A percentile compares a stretch with the other conserved stretches of the same genome.
Evolutionary conservation across 2,888 invertebrate genomes (phyloP).

Genomic region (Cyclophora albipunctata): DNA sequence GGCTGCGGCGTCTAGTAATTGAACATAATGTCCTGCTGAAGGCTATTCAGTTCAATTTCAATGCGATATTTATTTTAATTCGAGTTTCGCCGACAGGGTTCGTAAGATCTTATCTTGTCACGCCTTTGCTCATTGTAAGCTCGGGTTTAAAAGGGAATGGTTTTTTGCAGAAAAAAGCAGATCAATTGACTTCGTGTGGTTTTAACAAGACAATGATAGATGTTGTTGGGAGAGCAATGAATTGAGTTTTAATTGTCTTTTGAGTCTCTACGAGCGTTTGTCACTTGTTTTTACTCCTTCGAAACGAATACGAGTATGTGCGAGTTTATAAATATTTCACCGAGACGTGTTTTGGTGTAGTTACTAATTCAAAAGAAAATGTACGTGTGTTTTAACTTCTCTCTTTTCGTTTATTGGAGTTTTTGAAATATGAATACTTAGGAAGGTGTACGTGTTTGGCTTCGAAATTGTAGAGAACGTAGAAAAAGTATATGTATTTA

Average conservation of each 20-base stretch:
- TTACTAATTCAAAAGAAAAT: no score
- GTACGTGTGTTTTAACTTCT: no score
- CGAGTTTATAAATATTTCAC: no score
- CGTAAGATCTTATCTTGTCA: conserved; percentile 69
- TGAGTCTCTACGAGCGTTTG: background rate
- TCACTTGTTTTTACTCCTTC: no score
- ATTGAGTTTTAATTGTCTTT: conserved; percentile 10
- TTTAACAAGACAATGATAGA: conserved; percentile 46
- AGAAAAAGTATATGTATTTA: no score
- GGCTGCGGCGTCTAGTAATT: conserved; percentile 52
- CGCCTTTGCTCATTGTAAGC: conserved; percentile 59
- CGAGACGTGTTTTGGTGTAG: no score
- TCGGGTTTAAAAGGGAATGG: conserved; percentile 43
- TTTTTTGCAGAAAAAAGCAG: conserved; percentile 50
- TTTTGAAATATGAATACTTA: no score
- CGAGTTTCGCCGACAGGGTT: conserved; percentile 49
- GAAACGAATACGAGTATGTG: no score
- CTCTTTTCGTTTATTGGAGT: no score
- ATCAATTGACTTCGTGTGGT: conserved; percentile 43
- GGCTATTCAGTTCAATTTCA: conserved; percentile 63
- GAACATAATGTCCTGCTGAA: conserved; percentile 60
- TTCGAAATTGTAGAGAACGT: no score
- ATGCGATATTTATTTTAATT: conserved; percentile 65
- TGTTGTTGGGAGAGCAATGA: conserved; percentile 10
- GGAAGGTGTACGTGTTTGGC: no score